Evolutionary conservation across 2,888 invertebrate genomes (phyloP).

Genomic region (Tinea trinotella): DNA sequence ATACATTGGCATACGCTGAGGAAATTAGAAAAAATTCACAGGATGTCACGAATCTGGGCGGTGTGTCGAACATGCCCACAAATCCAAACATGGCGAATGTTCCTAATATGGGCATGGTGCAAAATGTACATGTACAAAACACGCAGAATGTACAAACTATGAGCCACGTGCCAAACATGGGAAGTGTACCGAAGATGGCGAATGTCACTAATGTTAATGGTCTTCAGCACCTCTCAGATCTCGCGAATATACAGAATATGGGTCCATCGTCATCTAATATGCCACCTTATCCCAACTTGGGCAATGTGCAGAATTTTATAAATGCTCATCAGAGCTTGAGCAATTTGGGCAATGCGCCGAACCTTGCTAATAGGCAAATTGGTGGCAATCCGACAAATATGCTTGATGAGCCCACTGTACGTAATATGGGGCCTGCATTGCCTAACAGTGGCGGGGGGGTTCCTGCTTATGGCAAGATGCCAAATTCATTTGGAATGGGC

Average conservation of each 20-base stretch:
- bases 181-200: neutral
- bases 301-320: too few species aligned
- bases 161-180: neutral
- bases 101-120: neutral
- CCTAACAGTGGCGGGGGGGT: too few species aligned
- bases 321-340: neutral
- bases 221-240: too few species aligned
- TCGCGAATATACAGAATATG: too few species aligned
- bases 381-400: neutral
- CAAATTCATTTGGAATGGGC: too few species aligned
- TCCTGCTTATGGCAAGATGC: too few species aligned
- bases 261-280: too few species aligned
- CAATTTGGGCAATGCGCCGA: neutral
- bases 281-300: too few species aligned
- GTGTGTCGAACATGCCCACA: neutral
- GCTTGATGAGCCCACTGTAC: neutral
- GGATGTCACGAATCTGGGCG: too few species aligned
- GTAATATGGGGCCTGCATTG: neutral
- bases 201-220: neutral
- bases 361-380: neutral
- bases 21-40: too few species aligned
- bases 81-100: conserved; percentile 1
- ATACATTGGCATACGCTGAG: too few species aligned
- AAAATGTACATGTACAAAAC: neutral
- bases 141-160: neutral